phyloP scores from a whole-genome alignment of 2,113 vertebrate species.

The Charina bottae region DNA sequence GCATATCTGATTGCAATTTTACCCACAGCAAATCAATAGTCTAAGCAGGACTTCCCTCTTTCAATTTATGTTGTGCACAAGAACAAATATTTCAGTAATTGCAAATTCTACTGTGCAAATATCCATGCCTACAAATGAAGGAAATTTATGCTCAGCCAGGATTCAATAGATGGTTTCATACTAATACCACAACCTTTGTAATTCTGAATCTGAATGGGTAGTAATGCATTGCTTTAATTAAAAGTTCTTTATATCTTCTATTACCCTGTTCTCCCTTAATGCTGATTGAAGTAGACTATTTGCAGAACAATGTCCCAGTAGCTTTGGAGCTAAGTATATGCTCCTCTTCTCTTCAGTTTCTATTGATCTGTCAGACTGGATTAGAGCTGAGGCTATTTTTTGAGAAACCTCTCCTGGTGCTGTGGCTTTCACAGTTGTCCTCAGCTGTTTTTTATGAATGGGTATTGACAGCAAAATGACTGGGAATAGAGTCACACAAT shows the following conservation, averaged over 20 bases:
- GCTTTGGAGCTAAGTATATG: not conserved
- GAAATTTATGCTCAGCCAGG: not conserved
- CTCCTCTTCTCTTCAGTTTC: not conserved
- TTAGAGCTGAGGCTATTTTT: not conserved
- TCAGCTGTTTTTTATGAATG: not conserved
- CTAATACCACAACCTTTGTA: not conserved
- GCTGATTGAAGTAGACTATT: not conserved
- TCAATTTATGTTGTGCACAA: fast-evolving
- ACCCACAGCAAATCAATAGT: constrained; percentile 1
- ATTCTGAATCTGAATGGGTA: not conserved
- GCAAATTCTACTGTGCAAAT: not conserved
- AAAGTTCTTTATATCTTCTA: not conserved
- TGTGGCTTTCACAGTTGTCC: not conserved
- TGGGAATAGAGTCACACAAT: not conserved
- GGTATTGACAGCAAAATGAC: not conserved
- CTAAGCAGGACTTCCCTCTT: not conserved
- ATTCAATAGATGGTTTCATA: fast-evolving
- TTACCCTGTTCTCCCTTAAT: not conserved
- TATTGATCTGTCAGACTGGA: not conserved
- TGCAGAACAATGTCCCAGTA: not conserved
- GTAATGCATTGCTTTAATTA: not conserved
- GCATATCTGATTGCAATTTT: constrained; percentile 1
- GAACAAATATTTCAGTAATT: not conserved
- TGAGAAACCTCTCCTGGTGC: not conserved
- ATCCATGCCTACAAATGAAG: not conserved